Base-by-base conservation (phyloP, 1,140 invertebrate genomes). In the Drosophila mayri region DNA sequence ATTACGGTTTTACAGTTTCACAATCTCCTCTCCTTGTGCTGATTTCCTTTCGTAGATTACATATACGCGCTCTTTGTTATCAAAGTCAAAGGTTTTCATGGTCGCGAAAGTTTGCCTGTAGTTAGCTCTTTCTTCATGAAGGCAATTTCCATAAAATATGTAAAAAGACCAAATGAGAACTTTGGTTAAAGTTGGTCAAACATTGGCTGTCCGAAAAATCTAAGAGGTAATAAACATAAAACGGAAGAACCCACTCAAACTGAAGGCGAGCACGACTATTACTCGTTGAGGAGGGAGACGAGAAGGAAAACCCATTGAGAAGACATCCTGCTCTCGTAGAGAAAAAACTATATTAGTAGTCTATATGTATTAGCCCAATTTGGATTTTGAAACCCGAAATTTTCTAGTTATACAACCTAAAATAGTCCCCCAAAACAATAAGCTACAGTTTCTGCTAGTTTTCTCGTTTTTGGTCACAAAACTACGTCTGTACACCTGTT, bases 1-100 rank as follows among this genome's bases (percentile, higher is more conserved):
- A 88, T 90, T 85, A 60, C 67, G 80, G 68, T 76, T 88, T 81
- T 52, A 86, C 59, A 86, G 75, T 70, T 87, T 76, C 50, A 50
- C 75, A 59, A 71, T 62, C 55, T 28, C 43, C 22, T 67, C 65
- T 64, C 47, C 52, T 47, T 58, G 59, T 28, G 64, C 41, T 57
- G 54, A 30, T 46, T 82, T 65, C 61, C 12, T 60, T 50, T 66
- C 41, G 67, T 59, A 54, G 46, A 44, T 76, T 67, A 52, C 50
- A 52, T 37, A 60, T 46, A 67, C 63, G 32, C 35, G 66, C 61
- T 46, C 52, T 71, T 86, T 79, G 66, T 81, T 86, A 76, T 70
- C 82, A 86, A 86, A 68, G 66, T 79, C 72, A 73, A 75, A 25
- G 62, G 38, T 46, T 62, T 86, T 81, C 72, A 79, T 86, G 70